These are phyloP conservation scores for Macropus fuliginosus DNA, from an alignment of 2,797 vertebrate genomes.

Conservation along the genomic window DNA sequence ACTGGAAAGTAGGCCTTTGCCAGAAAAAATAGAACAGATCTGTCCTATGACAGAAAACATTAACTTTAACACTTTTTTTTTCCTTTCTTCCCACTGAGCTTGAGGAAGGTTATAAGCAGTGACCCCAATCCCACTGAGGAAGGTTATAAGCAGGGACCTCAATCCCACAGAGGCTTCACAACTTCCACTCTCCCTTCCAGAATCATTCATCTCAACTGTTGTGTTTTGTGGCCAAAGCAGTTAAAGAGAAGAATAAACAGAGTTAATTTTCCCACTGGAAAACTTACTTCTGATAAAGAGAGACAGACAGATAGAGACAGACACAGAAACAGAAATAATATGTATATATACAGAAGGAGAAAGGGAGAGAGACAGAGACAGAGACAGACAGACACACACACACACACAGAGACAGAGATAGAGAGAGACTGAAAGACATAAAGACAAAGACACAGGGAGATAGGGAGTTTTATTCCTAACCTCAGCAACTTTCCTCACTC, in stretches of 20 bases:
- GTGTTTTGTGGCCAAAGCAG: neutral
- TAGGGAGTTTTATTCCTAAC: neutral
- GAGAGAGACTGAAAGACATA: neutral
- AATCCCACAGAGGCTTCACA: neutral
- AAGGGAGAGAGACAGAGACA: too few species aligned
- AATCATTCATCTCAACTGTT: neutral
- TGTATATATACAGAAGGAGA: too few species aligned
- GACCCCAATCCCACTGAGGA: neutral
- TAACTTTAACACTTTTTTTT: constrained; percentile 25
- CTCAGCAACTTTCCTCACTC: neutral
- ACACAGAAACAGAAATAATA: neutral
- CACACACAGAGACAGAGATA: neutral
- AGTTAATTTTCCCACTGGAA: neutral
- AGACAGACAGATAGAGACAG: neutral
- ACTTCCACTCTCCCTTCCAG: neutral
- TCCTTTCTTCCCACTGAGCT: neutral
- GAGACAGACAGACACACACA: too few species aligned
- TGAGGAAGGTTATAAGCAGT: constrained; percentile 22
- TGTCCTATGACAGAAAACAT: neutral
- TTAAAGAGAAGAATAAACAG: neutral
- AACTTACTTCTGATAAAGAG: neutral
- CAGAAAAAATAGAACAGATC: constrained; percentile 30
- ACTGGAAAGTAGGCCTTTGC: constrained; percentile 10
- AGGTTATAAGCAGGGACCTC: constrained; percentile 5
- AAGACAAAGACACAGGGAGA: neutral